Percentiles rank a stretch among this genome's conserved stretches.
phyloP scores from a whole-genome alignment of 2,113 vertebrate species.

The Ursus arctos region DNA sequence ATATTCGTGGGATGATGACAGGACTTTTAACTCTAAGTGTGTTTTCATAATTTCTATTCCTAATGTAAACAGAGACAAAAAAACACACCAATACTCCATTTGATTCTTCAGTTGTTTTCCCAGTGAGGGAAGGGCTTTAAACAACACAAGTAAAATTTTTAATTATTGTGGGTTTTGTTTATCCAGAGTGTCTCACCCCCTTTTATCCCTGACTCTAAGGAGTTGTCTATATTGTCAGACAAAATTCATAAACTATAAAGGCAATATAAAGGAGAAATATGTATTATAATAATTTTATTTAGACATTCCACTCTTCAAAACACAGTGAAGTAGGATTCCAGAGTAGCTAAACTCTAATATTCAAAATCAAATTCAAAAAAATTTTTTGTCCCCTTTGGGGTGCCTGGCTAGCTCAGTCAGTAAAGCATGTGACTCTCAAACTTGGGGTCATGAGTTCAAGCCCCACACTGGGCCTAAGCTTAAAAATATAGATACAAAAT shows the following conservation, averaged over 20 bases:
- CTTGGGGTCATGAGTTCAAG: background rate
- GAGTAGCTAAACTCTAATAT: background rate
- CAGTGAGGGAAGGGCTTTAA: conserved; percentile 16
- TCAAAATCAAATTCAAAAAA: background rate
- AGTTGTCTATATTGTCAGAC: background rate
- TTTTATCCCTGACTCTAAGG: background rate
- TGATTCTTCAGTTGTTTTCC: background rate
- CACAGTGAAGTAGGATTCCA: background rate
- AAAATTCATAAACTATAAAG: background rate
- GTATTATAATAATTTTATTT: background rate
- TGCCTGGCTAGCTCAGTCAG: background rate
- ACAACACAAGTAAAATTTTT: background rate
- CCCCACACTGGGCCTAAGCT: background rate
- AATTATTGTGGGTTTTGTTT: conserved; percentile 16
- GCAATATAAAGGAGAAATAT: background rate
- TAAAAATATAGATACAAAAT: background rate
- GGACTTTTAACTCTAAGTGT: background rate
- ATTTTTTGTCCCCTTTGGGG: background rate
- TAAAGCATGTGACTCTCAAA: background rate
- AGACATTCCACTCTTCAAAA: background rate
- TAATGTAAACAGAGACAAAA: conserved; percentile 25
- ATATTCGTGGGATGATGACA: background rate
- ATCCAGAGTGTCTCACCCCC: background rate
- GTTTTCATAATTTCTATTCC: conserved; percentile 23
- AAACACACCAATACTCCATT: background rate